These are phyloP conservation scores for Drosophila mimetica DNA, from an alignment of 2,888 invertebrate genomes.

Conservation along the genomic window DNA sequence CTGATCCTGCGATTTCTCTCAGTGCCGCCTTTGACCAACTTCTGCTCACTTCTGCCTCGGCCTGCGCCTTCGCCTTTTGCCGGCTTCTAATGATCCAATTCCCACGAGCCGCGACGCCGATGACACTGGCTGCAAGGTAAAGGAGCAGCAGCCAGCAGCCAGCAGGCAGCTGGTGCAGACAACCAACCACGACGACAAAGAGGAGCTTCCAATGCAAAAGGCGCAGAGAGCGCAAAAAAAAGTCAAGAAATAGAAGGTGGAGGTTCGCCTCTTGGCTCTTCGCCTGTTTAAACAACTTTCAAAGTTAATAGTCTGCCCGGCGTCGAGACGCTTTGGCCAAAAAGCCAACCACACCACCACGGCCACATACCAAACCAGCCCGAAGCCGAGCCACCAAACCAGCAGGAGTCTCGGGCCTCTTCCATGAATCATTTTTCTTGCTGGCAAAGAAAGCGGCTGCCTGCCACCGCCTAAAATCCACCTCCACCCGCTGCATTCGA, in stretches of 20 bases:
- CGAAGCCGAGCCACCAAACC: slow-evolving; percentile 32
- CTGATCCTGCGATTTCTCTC: slow-evolving; percentile 8
- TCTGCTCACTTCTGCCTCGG: slow-evolving; percentile 62
- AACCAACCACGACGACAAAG: slow-evolving; percentile 60
- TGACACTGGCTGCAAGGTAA: slow-evolving; percentile 66
- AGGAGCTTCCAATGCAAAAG: slow-evolving; percentile 76
- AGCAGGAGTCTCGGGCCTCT: slow-evolving; percentile 68
- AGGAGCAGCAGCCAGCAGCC: slow-evolving; percentile 32
- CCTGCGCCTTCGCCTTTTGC: slow-evolving; percentile 51
- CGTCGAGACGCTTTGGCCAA: slow-evolving; percentile 73
- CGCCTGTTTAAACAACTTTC: slow-evolving; percentile 81
- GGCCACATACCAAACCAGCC: slow-evolving; percentile 21
- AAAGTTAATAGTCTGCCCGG: slow-evolving; percentile 81
- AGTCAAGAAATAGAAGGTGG: slow-evolving; percentile 71
- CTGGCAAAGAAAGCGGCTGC: slow-evolving; percentile 61
- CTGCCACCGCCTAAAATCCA: slow-evolving; percentile 43
- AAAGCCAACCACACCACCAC: slow-evolving; percentile 27
- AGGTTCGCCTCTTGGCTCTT: slow-evolving; percentile 68
- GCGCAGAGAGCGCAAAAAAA: slow-evolving; percentile 12
- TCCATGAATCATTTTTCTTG: slow-evolving; percentile 72
- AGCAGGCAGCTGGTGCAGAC: slow-evolving; percentile 47
- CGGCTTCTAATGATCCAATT: slow-evolving; percentile 84
- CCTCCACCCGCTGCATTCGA: slow-evolving; percentile 28
- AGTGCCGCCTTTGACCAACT: slow-evolving; percentile 68
- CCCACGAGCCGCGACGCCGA: slow-evolving; percentile 82